Conservation (phyloP, 2,797 vertebrate genomes). For the Cyprinodon diabolis region DNA sequence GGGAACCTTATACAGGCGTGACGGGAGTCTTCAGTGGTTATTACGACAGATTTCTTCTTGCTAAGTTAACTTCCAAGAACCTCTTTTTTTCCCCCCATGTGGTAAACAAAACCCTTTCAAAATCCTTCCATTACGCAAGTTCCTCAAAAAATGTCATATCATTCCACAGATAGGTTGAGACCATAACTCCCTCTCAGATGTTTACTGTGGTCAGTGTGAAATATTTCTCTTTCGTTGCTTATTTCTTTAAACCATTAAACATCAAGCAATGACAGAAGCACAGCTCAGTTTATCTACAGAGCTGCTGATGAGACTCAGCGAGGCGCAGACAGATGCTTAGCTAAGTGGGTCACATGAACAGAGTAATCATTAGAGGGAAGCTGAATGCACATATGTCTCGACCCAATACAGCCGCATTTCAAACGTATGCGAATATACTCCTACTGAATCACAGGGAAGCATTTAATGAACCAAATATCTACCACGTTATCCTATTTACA, state of each 20-base stretch:
- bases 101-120: constrained; percentile 27
- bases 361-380: constrained; percentile 43
- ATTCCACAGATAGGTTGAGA: background rate
- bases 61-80: constrained; percentile 1
- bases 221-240: constrained; percentile 4
- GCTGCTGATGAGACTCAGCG: constrained; percentile 22
- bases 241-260: constrained; percentile 17
- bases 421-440: constrained; percentile 39
- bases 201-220: background rate
- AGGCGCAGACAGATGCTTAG: constrained; percentile 56
- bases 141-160: constrained; percentile 14
- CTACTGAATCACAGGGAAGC: constrained; percentile 1
- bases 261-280: constrained; percentile 15
- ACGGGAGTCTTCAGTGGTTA: constrained; percentile 17
- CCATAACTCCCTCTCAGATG: background rate
- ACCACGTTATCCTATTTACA: constrained; percentile 22
- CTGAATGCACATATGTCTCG: constrained; percentile 53
- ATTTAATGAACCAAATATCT: background rate
- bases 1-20: background rate
- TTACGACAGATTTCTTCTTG: constrained; percentile 27
- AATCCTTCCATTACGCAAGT: constrained; percentile 27
- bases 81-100: constrained; percentile 13
- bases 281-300: constrained; percentile 38
- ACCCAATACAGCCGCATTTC: constrained; percentile 32
- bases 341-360: constrained; percentile 70